These are phyloP conservation scores for Rhea americana DNA, from an alignment of 2,113 vertebrate species.

Conservation along the genomic window DNA sequence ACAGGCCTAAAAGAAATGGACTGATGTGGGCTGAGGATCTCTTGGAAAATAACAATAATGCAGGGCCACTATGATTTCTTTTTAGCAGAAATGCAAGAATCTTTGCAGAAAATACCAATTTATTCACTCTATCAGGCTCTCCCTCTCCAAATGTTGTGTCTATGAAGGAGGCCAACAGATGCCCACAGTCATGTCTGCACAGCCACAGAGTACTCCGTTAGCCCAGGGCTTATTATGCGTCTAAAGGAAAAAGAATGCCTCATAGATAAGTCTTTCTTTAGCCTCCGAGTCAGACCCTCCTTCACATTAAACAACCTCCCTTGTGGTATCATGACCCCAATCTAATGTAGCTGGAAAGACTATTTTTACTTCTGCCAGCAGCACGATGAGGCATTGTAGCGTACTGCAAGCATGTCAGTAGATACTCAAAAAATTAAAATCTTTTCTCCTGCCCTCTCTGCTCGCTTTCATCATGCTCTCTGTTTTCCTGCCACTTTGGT, in stretches of 20 bases:
- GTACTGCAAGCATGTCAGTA: neutral
- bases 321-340: neutral
- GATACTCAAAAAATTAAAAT: neutral
- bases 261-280: neutral
- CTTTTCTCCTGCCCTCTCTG: neutral
- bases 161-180: neutral
- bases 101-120: neutral
- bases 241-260: neutral
- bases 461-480: neutral
- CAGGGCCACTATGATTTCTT: neutral
- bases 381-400: neutral
- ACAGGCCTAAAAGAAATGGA: neutral
- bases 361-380: conserved; percentile 1
- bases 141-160: neutral
- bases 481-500: neutral
- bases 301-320: neutral
- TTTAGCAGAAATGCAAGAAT: neutral
- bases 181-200: neutral
- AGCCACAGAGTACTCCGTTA: neutral
- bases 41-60: neutral
- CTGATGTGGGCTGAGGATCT: neutral
- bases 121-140: neutral
- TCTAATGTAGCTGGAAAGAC: neutral
- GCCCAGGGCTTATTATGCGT: neutral
- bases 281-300: neutral